Percentiles rank a stretch among this genome's conserved stretches.
phyloP scores from a whole-genome alignment of 2,113 vertebrate genomes.

The Chlorodrepanis virens region DNA sequence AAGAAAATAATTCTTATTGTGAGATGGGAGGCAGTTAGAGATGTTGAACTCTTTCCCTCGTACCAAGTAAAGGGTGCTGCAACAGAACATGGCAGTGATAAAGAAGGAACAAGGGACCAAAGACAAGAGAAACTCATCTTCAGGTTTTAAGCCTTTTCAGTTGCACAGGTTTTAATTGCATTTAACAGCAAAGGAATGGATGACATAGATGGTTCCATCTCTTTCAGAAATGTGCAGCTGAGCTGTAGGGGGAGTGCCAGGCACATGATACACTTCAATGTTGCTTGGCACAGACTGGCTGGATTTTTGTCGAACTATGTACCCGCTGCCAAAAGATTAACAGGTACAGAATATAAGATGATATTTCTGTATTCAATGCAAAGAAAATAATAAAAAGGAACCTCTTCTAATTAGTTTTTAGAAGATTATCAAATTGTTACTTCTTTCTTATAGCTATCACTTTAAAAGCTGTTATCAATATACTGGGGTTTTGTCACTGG shows the following conservation, averaged over 20 bases:
- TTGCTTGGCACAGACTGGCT: not conserved
- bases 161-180: not conserved
- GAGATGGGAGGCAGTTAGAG: constrained; percentile 82
- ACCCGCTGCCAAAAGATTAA: not conserved
- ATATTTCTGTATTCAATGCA: not conserved
- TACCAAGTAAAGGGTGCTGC: constrained; percentile 68
- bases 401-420: not conserved
- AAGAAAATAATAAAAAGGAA: not conserved
- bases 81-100: constrained; percentile 58
- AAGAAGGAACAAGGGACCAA: not conserved
- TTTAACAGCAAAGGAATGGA: not conserved
- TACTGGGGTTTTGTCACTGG: not conserved
- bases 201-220: not conserved
- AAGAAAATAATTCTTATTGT: constrained; percentile 65
- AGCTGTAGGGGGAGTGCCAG: constrained; percentile 46
- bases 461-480: not conserved
- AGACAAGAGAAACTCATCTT: not conserved
- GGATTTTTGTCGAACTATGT: not conserved
- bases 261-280: not conserved
- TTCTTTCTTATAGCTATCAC: not conserved
- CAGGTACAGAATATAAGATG: not conserved
- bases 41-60: constrained; percentile 78
- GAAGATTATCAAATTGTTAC: not conserved
- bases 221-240: not conserved
- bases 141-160: not conserved